Base-by-base conservation (phyloP, 1,140 invertebrate species). In the Penaeus indicus region DNA sequence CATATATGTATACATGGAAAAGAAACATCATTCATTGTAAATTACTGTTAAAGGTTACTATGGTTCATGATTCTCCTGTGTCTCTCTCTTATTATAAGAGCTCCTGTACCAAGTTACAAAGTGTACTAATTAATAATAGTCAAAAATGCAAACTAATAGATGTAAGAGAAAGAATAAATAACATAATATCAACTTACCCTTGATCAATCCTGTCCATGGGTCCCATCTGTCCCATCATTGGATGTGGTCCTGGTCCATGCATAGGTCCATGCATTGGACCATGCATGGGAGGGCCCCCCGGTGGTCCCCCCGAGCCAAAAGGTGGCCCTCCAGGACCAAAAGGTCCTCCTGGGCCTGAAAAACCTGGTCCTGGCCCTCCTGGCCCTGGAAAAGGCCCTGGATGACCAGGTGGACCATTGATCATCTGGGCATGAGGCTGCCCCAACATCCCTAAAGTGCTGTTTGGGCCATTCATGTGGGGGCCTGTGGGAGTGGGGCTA, bases 201-300 rank as follows among this genome's bases (percentile, higher is more conserved):
- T 91, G 90, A 69, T 91, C 90, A 47, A 91, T 87, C 72, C 90
- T 82, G 80, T 91, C 90, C 88, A 91, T 87, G 21, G 90, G 90
- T 63, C 90, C 90, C 62, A 89, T 80, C 75, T 90, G 89, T 22
- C 87, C 86, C 90, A 91, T 91, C 90, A 91, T 90, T 61, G 90
- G 90, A 79, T 91, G 89, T 25, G 90, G 90, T 38, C 84, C 89
- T 69, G 89, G 89, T 67, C 89, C 89, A 81, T 90, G 89, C 89
- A 90, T 90, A 75, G 85, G 89, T 18, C 90, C 90, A 84, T 91
- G 90, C 90, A 91, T 87, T 38, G 85, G 89, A n/a, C 88, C 89
- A 62, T 90, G 89, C 90, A 90, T 90, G 27, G 89, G 90, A 61
- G 92, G 91, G 77, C 91, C 92, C 81, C 92, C 92, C 7, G 90